Conservation (phyloP, 2,888 invertebrate species). For the Agrotis exclamationis region DNA sequence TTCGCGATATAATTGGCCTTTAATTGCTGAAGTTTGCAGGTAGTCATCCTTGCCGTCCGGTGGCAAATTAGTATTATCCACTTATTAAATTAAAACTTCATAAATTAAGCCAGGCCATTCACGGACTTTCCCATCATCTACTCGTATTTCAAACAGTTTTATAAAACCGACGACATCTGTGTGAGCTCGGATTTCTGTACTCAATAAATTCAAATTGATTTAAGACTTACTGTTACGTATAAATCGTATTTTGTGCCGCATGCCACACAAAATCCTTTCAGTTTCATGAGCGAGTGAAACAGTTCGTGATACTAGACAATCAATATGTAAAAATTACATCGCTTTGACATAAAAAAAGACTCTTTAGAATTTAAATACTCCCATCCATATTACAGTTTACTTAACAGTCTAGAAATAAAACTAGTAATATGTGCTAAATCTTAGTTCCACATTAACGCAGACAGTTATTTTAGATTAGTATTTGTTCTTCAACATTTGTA, state of each 20-base stretch:
- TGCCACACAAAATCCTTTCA: background rate
- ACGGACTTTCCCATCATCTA: background rate
- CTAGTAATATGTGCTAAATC: conserved; percentile 2
- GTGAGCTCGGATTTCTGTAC: background rate
- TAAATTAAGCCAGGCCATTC: background rate
- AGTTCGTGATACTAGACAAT: conserved; percentile 4
- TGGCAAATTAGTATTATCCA: background rate
- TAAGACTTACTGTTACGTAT: background rate
- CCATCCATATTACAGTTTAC: background rate
- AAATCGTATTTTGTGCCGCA: background rate
- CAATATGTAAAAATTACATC: conserved; percentile 18
- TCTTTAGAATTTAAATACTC: conserved; percentile 1
- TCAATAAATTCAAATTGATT: background rate
- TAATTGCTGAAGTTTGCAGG: background rate
- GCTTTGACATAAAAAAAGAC: background rate
- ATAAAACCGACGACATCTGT: background rate
- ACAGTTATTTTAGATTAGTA: conserved; percentile 22
- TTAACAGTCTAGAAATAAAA: conserved; percentile 14
- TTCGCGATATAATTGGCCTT: background rate
- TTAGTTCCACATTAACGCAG: conserved; percentile 23
- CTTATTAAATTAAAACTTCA: background rate
- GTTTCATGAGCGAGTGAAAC: background rate
- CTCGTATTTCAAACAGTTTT: background rate
- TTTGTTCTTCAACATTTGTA: conserved; percentile 33
- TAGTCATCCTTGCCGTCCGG: background rate